A percentile compares a stretch with the other conserved stretches of the same genome.
phyloP scores from a whole-genome alignment of 2,113 vertebrate species.

The Amia ocellicauda region DNA sequence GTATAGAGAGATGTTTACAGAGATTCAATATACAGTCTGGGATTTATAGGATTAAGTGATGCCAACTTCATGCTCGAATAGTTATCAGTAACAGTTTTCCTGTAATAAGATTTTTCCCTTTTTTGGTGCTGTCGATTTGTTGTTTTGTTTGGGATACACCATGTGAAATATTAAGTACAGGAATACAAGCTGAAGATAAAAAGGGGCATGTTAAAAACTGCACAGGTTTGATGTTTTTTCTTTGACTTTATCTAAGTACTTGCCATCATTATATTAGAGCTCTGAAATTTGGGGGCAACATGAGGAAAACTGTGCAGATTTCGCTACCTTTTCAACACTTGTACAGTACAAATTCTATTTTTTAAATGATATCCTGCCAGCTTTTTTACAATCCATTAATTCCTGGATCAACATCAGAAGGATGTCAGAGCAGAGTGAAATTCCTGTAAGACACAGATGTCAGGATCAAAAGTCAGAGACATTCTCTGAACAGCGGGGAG shows the following conservation, averaged over 20 bases:
- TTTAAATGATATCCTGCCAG: slow-evolving; percentile 83
- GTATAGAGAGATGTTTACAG: background rate
- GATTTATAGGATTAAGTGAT: background rate
- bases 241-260: background rate
- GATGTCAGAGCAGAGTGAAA: slow-evolving; percentile 88
- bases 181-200: no score
- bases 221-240: no score
- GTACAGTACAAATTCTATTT: slow-evolving; percentile 73
- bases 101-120: no score
- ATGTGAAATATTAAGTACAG: no score
- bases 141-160: no score
- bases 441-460: slow-evolving; percentile 98
- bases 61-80: no score
- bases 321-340: slow-evolving; percentile 70
- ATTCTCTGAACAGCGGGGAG: slow-evolving; percentile 83
- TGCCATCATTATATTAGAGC: background rate
- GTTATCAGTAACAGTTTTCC: no score
- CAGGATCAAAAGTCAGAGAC: slow-evolving; percentile 97
- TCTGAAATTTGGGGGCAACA: slow-evolving; percentile 22
- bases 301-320: slow-evolving; percentile 61
- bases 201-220: no score
- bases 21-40: background rate
- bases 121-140: no score
- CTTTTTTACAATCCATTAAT: slow-evolving; percentile 95
- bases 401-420: slow-evolving; percentile 90